Evolutionary conservation across 2,113 vertebrate species (phyloP), one percentile per base, ranked within the genome.

Genomic region (Struthio camelus): DNA sequence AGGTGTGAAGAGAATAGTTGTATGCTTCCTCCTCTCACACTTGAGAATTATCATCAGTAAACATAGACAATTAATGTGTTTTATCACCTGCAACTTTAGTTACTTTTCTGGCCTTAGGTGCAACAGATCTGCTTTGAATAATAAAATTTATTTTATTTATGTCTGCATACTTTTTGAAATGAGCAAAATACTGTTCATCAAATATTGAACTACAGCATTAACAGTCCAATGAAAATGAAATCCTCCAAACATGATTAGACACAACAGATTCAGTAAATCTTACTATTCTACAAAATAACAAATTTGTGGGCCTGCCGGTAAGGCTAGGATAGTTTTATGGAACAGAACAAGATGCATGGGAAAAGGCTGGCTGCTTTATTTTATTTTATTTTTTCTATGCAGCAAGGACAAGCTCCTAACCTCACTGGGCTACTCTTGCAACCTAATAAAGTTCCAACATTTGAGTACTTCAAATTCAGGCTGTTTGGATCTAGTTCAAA

Each of bases 401-500:
- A 85, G 46, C 20, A 34, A 72, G 76, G 79, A 87, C 80, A 87
- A 89, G 61, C 59, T 94, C 70, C 81, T 96, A 81, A 89, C 67
- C 71, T 96, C 27, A 1, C 27, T 93, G 91, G 67, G n/a, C 81
- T 91, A 81, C 54, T 93, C 38, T 88, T 94, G 82, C 64, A 88
- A 78, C 51, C n/a, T 86, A 67, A 79, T 40, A 54, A 77, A 80
- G 71, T 95, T 97, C 79, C 87, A 97, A 51, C 28, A 75, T 90
- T 87, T 78, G 54, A 90, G 51, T 78, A 44, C 81, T 94, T 93
- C 84, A 93, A 24, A 95, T 87, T 90, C 89, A 95, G 73, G 67
- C 76, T 88, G 82, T 13, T 70, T 97, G 91, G 94, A 96, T 76
- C 14, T 86, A 83, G 79, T 91, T 96, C 89, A 94, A 86, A 95